Base-by-base conservation (phyloP, 2,113 vertebrate species). In the Oreocharis arfaki region DNA sequence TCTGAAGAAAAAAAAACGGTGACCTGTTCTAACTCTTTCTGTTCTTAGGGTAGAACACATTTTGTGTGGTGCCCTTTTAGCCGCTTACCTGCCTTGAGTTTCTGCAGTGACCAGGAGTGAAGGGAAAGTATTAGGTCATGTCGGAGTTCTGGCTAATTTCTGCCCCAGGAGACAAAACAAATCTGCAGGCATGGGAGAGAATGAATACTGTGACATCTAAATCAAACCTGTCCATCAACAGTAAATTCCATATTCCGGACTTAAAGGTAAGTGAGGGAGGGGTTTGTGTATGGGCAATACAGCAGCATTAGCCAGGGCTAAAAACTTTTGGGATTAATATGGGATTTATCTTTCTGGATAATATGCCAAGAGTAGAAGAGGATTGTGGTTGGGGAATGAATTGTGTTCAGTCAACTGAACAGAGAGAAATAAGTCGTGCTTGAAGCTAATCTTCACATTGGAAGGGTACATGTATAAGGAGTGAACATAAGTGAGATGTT, bases 111-210 rank as follows among this genome's bases (percentile, higher is more conserved):
- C 76, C 55, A 26, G 46, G 65, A 89, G 46, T 14, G 7, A 84
- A 93, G 41, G 37, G 52, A 87, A 90, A 79, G 93, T 44, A 89
- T 9, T 49, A 74, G 94, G 97, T 82, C 95, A 99, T 99, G 99
- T 98, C 98, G 0, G 99, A 99, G 95, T 98, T 99, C 93, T 99
- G 99, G 99, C 94, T 99, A 80, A 99, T 99, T 97, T 99, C 99
- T 30, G 98, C 99, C 71, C 99, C 99, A 0, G 98, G 99, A 73
- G 99, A 99, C 96, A 99, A 99, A 96, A 98, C 98, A 79, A 99
- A 98, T 81, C 90, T 98, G 59, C 98, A 98, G 93, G 98, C 98
- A 7, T 96, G 99, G 94, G 99, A 99, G 82, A 98, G 98, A 87
- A 98, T 99, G 94, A 99, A 98, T 70, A 98, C 71, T 0, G 98